Evolutionary conservation across 2,113 vertebrate genomes (phyloP).

Genomic region (Petaurus breviceps): DNA sequence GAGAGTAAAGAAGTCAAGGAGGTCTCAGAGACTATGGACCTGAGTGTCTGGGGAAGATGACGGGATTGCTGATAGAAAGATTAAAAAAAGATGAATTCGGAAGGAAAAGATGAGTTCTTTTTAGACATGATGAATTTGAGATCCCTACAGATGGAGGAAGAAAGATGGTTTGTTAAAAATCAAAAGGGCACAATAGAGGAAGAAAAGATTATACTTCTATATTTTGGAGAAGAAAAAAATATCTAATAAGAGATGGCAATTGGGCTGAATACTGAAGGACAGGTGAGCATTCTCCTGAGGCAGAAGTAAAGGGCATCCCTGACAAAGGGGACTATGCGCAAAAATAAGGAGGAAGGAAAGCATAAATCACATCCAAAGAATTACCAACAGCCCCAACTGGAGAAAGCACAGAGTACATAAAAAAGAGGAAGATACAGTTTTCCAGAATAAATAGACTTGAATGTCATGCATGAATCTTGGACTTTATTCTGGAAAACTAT

Average conservation of each 20-base stretch:
- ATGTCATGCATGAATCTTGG: neutral
- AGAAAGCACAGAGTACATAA: neutral
- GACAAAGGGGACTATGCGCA: neutral
- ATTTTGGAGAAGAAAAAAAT: neutral
- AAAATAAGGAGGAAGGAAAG: neutral
- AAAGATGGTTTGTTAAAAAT: neutral
- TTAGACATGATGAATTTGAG: neutral
- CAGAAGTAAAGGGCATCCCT: neutral
- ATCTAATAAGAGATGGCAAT: neutral
- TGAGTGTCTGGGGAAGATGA: neutral
- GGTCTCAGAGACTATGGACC: neutral
- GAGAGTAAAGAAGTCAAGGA: neutral
- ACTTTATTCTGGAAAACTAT: neutral
- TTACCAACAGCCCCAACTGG: neutral
- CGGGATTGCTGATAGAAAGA: neutral
- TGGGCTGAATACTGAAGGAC: neutral
- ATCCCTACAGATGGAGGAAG: neutral
- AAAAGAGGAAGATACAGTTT: neutral
- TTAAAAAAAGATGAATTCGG: neutral
- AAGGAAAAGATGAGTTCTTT: neutral
- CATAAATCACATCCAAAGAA: neutral
- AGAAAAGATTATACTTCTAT: neutral
- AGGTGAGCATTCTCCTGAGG: too few species aligned
- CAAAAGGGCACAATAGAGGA: neutral
- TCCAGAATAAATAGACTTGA: neutral